Percentiles rank a stretch among this genome's conserved stretches.
Evolutionary conservation across 2,888 invertebrate species (phyloP).

Genomic region (Leptopilina myrica): DNA sequence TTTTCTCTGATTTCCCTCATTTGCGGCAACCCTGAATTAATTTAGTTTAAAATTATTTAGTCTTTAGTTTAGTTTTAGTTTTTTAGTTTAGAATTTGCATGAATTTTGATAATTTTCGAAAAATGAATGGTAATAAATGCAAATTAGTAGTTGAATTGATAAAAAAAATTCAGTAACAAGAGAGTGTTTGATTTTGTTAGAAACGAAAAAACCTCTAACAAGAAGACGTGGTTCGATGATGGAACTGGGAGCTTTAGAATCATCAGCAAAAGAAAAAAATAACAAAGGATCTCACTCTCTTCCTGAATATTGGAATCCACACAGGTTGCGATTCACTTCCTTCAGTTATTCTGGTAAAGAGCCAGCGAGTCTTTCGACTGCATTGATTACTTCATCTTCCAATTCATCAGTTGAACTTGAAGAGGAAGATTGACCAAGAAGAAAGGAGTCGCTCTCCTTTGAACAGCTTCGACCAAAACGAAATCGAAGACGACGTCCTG

Average conservation of each 20-base stretch:
- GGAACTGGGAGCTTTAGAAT: constrained; percentile 80
- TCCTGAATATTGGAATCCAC: constrained; percentile 70
- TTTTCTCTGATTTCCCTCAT: too few species aligned
- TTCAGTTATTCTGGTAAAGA: constrained; percentile 77
- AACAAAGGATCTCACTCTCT: constrained; percentile 68
- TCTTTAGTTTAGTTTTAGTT: too few species aligned
- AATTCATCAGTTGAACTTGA: constrained; percentile 77
- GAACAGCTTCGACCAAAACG: constrained; percentile 59
- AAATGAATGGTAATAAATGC: neutral
- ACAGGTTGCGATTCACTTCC: constrained; percentile 67
- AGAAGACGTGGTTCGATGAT: constrained; percentile 89
- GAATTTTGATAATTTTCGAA: too few species aligned
- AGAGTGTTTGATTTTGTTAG: constrained; percentile 2
- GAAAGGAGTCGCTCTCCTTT: constrained; percentile 63
- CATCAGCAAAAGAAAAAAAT: constrained; percentile 71
- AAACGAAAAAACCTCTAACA: constrained; percentile 70
- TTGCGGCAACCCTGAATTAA: too few species aligned
- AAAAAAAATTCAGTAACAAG: too few species aligned
- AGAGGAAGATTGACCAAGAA: constrained; percentile 71
- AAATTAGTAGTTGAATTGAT: neutral
- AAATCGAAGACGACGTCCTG: constrained; percentile 61
- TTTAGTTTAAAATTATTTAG: too few species aligned
- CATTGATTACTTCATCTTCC: constrained; percentile 82
- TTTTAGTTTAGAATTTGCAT: too few species aligned
- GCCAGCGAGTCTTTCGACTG: constrained; percentile 80